These are phyloP conservation scores for Rhyzopertha dominica DNA, from an alignment of 1,140 invertebrate species.

Conservation along the genomic window DNA sequence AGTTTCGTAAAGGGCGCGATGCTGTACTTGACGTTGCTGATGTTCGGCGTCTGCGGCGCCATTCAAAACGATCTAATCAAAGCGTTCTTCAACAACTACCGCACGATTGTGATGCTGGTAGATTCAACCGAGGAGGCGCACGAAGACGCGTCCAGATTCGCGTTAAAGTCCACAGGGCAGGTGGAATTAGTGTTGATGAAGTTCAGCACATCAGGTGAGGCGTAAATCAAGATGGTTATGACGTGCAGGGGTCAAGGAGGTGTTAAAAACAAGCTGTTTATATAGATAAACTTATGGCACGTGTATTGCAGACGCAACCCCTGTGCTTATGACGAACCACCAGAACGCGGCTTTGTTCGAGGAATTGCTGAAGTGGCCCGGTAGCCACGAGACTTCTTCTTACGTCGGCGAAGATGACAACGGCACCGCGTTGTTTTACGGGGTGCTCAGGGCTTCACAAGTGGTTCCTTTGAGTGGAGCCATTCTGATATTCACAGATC, in stretches of 20 bases:
- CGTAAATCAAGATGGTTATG: slow-evolving; percentile 1
- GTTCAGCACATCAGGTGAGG: slow-evolving; percentile 33
- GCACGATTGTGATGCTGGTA: slow-evolving; percentile 21
- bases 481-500: slow-evolving; percentile 20
- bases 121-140: slow-evolving; percentile 22
- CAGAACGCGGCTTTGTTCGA: too few species aligned
- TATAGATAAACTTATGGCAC: too few species aligned
- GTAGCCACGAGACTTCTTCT: too few species aligned
- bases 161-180: neutral
- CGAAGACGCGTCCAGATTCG: slow-evolving; percentile 19
- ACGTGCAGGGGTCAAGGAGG: slow-evolving; percentile 19
- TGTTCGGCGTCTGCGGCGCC: too few species aligned
- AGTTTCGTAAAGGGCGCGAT: too few species aligned
- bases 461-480: slow-evolving; percentile 16
- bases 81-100: too few species aligned
- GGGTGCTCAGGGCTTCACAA: slow-evolving; percentile 25
- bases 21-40: too few species aligned
- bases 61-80: too few species aligned
- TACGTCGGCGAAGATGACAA: slow-evolving; percentile 9
- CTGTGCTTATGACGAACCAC: too few species aligned
- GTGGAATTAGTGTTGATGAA: slow-evolving; percentile 30
- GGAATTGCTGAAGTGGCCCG: too few species aligned
- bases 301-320: too few species aligned
- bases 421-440: slow-evolving; percentile 21
- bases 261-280: slow-evolving; percentile 16